Base-by-base conservation (phyloP, 2,797 vertebrate species). In the Sandelia bainsii region DNA sequence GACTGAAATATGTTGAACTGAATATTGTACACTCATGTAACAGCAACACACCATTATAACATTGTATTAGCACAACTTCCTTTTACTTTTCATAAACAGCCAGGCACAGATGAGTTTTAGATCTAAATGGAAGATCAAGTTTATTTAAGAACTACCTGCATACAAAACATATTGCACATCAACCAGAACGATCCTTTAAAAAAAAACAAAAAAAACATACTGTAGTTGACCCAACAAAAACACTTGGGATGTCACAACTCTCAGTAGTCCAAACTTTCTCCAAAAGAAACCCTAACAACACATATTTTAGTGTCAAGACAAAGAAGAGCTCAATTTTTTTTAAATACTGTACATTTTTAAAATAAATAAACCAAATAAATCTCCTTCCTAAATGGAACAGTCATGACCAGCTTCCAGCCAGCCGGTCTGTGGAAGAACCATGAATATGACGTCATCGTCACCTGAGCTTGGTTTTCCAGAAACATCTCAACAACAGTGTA, bases 81-180 rank as follows among this genome's bases (percentile, higher is more conserved):
- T n/a, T 19, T 52, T 1, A 5, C 1, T 16, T 49, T 58, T 14
- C 1, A 0, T 17, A 25, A 70, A 59, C 11, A 84, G 16, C 3
- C 32, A 81, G 49, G 80, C 58, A 53, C 56, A 39, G 9, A 46
- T 62, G 6, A 6, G 58, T 83, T 89, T 88, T 78, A 86, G 89
- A 96, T 96, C 95, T 95, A 96, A 94, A 95, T 96, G 95, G 94
- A 98, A 99, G 97, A 98, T 97, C 97, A 94, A 96, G 96, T 97
- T 99, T 99, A 99, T 99, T 98, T 96, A 96, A 95, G 97, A 99
- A 99, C 98, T 98, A 98, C 95, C 96, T 97, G 97, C 97, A 98
- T 99, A 99, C 97, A 99, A 99, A 99, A 98, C 97, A 98, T 98
- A 99, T 99, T 99, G 97, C 98, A 99, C 97, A 98, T 99, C 96